A percentile compares a stretch with the other conserved stretches of the same genome.
Conservation (phyloP, 92 coral and sea anemone species). For the Heliopora coerulea region DNA sequence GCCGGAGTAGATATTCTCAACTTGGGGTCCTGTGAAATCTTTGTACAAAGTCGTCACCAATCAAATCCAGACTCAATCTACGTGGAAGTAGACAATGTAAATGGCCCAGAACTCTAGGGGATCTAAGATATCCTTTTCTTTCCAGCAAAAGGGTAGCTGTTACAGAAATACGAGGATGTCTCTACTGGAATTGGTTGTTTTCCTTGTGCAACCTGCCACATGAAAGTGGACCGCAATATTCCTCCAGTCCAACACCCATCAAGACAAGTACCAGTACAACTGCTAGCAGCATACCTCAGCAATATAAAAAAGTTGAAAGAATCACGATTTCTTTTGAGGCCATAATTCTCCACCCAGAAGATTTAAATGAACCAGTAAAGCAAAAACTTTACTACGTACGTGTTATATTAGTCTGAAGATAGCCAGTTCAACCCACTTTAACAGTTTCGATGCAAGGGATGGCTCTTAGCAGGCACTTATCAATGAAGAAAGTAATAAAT, state of each 20-base stretch:
- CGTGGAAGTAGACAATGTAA: constrained; percentile 40
- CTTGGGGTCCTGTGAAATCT: constrained; percentile 45
- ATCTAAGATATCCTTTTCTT: constrained; percentile 50
- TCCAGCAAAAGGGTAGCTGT: constrained; percentile 52
- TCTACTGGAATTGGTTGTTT: constrained; percentile 61
- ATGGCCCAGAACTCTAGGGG: constrained; percentile 40
- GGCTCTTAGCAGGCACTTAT: constrained; percentile 56
- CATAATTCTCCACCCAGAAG: not conserved
- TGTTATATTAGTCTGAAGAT: constrained; percentile 55
- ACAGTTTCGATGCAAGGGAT: constrained; percentile 60
- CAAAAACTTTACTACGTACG: constrained; percentile 42
- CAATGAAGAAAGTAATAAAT: constrained; percentile 55
- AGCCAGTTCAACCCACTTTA: constrained; percentile 53
- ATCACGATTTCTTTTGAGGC: too few relatives aligned
- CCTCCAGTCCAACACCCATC: constrained; percentile 68
- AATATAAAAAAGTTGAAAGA: constrained; percentile 53
- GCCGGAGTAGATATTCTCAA: constrained; percentile 55
- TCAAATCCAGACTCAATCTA: constrained; percentile 27
- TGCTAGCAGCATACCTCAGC: constrained; percentile 52
- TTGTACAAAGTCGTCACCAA: constrained; percentile 22
- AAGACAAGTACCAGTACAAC: constrained; percentile 41
- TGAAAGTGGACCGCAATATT: constrained; percentile 42
- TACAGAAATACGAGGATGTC: constrained; percentile 55
- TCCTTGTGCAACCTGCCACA: constrained; percentile 57
- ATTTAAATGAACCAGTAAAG: constrained; percentile 53